A percentile compares a stretch with the other conserved stretches of the same genome.
Conservation (phyloP, 2,113 vertebrate genomes). For the Tyrannus savana region DNA sequence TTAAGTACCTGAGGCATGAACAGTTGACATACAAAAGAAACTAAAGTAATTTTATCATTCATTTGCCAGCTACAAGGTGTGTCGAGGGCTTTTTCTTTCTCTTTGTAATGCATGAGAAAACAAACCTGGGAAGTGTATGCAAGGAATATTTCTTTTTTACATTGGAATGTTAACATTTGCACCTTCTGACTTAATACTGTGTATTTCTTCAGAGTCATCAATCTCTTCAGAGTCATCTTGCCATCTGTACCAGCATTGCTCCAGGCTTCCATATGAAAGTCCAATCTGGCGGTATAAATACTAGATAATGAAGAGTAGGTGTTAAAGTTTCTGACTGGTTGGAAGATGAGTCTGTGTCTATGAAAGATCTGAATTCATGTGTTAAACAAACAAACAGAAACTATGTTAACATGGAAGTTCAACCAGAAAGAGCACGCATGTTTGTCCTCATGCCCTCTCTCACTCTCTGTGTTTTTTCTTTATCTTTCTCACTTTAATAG, state of each 20-base stretch:
- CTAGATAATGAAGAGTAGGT: slow-evolving; percentile 76
- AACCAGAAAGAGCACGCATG: slow-evolving; percentile 40
- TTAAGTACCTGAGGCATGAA: slow-evolving; percentile 77
- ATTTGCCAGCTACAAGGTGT: slow-evolving; percentile 58
- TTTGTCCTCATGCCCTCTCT: not conserved
- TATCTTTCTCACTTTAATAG: slow-evolving; percentile 38
- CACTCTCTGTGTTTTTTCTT: not conserved
- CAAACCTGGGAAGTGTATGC: slow-evolving; percentile 66
- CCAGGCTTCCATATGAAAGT: slow-evolving; percentile 79
- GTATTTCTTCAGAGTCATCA: slow-evolving; percentile 79
- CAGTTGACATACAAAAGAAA: slow-evolving; percentile 74
- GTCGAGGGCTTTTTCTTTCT: slow-evolving; percentile 62
- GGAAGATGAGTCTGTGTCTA: slow-evolving; percentile 65
- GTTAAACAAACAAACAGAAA: slow-evolving; percentile 42
- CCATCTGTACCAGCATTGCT: slow-evolving; percentile 77
- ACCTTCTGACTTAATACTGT: slow-evolving; percentile 80
- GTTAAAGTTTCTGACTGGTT: slow-evolving; percentile 72
- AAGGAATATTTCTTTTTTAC: slow-evolving; percentile 74
- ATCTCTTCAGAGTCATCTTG: slow-evolving; percentile 77
- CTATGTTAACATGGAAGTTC: slow-evolving; percentile 63
- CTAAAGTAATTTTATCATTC: slow-evolving; percentile 73
- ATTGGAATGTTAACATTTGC: slow-evolving; percentile 77
- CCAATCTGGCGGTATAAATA: slow-evolving; percentile 79
- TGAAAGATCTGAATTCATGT: slow-evolving; percentile 58
- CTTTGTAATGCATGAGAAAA: slow-evolving; percentile 70